phyloP scores from a whole-genome alignment of 2,888 invertebrate species.

The Polyommatus icarus region DNA sequence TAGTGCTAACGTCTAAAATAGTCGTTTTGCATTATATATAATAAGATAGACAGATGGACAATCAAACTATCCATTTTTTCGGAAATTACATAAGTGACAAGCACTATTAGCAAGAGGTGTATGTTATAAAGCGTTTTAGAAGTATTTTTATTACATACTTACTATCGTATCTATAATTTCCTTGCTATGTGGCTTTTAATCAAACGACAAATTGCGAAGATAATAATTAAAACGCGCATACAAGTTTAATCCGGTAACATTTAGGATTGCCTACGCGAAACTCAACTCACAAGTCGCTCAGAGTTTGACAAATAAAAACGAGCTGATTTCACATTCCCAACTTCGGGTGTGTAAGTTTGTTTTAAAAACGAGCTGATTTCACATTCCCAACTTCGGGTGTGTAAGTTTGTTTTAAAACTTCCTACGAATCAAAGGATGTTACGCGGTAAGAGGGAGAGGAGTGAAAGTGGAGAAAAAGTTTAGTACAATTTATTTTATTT shows the following conservation, averaged over 20 bases:
- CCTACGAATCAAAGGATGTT: not conserved
- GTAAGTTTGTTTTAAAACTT: not conserved
- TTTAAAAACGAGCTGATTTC: not conserved
- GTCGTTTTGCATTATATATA: no score
- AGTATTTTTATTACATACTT: no score
- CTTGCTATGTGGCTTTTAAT: not conserved
- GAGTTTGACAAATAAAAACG: not conserved
- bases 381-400: not conserved
- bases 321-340: not conserved
- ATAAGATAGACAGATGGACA: no score
- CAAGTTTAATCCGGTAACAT: not conserved
- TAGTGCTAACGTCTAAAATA: no score
- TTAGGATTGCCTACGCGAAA: not conserved
- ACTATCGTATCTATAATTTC: no score
- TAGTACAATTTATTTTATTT: no score
- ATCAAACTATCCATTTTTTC: no score
- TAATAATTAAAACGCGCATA: not conserved
- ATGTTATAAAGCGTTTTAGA: no score
- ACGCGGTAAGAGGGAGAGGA: not conserved
- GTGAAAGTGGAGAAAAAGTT: no score
- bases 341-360: not conserved
- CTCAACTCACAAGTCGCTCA: not conserved
- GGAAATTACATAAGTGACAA: no score
- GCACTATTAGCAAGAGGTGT: no score
- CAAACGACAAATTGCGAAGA: not conserved